Conservation (phyloP, 2,113 vertebrate genomes). For the Hippoglossus stenolepis region DNA sequence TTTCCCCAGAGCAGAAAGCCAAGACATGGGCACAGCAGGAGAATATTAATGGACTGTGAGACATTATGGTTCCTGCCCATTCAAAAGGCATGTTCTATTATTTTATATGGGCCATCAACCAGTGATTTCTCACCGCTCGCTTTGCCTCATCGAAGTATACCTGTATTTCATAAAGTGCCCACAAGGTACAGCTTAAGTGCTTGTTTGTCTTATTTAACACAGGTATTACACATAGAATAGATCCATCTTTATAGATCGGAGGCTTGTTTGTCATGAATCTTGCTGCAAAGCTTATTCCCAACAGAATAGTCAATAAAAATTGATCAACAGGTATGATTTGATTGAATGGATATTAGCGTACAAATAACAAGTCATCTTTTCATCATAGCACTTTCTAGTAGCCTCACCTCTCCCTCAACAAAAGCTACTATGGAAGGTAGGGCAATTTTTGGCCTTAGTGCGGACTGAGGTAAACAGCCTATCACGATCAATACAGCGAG, state of each 20-base stretch:
- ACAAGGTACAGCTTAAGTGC: constrained; percentile 51
- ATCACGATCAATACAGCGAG: constrained; percentile 50
- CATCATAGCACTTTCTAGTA: background rate
- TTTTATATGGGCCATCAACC: constrained; percentile 72
- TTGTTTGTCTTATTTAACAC: constrained; percentile 63
- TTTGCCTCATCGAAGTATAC: constrained; percentile 47
- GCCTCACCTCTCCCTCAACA: constrained; percentile 3
- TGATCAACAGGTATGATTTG: constrained; percentile 28
- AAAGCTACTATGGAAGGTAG: constrained; percentile 15
- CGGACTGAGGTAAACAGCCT: constrained; percentile 51
- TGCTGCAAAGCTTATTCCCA: constrained; percentile 6
- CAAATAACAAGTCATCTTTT: constrained; percentile 3
- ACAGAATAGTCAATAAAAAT: constrained; percentile 42
- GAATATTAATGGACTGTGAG: constrained; percentile 75
- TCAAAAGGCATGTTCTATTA: constrained; percentile 70
- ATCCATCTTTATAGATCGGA: constrained; percentile 48
- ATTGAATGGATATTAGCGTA: constrained; percentile 3
- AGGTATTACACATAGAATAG: constrained; percentile 52
- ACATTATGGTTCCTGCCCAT: constrained; percentile 68
- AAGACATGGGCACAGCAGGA: constrained; percentile 59
- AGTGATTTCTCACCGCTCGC: constrained; percentile 68
- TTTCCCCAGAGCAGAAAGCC: constrained; percentile 56
- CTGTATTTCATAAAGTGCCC: constrained; percentile 62
- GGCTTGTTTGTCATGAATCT: constrained; percentile 49
- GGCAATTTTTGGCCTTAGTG: constrained; percentile 52